Percentiles rank a stretch among this genome's conserved stretches.
phyloP scores from a whole-genome alignment of 2,113 vertebrate species.

The Eulemur rufifrons region DNA sequence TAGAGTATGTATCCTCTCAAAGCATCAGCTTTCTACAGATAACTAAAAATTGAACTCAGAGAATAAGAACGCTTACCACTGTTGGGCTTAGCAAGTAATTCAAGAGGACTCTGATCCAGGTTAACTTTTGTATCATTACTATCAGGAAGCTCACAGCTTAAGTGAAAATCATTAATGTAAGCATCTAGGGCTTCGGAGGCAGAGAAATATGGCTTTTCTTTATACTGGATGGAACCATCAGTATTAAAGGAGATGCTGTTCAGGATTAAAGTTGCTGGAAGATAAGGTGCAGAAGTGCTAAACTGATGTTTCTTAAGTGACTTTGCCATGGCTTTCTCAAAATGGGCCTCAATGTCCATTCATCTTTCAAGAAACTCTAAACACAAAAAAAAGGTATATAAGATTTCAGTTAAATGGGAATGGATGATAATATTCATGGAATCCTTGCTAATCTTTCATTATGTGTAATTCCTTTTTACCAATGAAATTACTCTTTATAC shows the following conservation, averaged over 20 bases:
- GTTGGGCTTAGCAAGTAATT: constrained; percentile 66
- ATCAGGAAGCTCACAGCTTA: constrained; percentile 44
- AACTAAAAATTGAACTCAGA: constrained; percentile 52
- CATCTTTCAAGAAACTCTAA: constrained; percentile 69
- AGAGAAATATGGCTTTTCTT: constrained; percentile 67
- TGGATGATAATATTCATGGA: neutral
- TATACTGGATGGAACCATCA: constrained; percentile 67
- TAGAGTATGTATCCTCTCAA: neutral
- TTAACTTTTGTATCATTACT: constrained; percentile 42
- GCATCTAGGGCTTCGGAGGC: constrained; percentile 68
- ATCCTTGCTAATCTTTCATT: neutral
- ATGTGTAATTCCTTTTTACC: neutral
- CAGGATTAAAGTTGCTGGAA: constrained; percentile 5
- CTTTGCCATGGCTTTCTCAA: constrained; percentile 62
- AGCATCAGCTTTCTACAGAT: neutral
- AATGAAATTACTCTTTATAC: neutral
- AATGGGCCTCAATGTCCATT: constrained; percentile 52
- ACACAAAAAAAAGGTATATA: constrained; percentile 39
- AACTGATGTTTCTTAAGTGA: constrained; percentile 43
- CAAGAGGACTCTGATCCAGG: constrained; percentile 52
- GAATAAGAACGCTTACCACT: constrained; percentile 69
- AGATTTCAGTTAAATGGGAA: constrained; percentile 32
- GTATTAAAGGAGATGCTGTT: constrained; percentile 49
- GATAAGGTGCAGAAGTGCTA: constrained; percentile 48
- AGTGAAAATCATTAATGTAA: constrained; percentile 73